These are phyloP conservation scores for Galleria mellonella DNA, from an alignment of 1,140 invertebrate genomes.

Conservation along the genomic window DNA sequence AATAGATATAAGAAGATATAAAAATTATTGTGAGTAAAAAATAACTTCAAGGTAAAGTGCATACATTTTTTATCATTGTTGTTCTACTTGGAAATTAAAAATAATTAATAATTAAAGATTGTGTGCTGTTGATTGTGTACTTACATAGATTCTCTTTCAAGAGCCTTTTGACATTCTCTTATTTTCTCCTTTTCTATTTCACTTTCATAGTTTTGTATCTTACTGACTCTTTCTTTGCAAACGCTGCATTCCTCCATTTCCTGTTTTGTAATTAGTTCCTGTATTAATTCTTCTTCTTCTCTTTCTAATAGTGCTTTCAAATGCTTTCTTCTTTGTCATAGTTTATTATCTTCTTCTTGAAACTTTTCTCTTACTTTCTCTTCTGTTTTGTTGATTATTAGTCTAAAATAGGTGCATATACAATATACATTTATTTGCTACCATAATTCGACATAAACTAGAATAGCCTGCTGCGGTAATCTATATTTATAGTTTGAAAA, in stretches of 20 bases:
- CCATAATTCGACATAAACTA: too few relatives aligned
- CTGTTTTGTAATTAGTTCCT: conserved; percentile 33
- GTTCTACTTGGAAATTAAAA: too few relatives aligned
- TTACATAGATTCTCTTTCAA: conserved; percentile 61
- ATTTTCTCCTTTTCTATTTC: conserved; percentile 43
- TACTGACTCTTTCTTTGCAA: conserved; percentile 34
- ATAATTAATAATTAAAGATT: too few relatives aligned
- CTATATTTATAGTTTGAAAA: too few relatives aligned
- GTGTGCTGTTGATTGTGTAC: too few relatives aligned
- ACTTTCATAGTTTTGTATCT: conserved; percentile 30
- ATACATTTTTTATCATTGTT: too few relatives aligned
- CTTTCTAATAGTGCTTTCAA: conserved; percentile 31
- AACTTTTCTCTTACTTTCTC: conserved; percentile 43
- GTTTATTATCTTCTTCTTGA: conserved; percentile 40
- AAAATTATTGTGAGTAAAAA: too few relatives aligned
- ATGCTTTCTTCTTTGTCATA: conserved; percentile 52
- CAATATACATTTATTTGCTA: too few relatives aligned
- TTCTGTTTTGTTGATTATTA: conserved; percentile 41
- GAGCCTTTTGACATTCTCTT: conserved; percentile 40
- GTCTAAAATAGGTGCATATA: conserved; percentile 17
- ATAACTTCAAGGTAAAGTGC: too few relatives aligned
- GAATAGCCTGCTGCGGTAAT: too few relatives aligned
- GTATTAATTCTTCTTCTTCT: conserved; percentile 37
- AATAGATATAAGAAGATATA: too few relatives aligned
- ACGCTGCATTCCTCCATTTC: conserved; percentile 31